A percentile compares a stretch with the other conserved stretches of the same genome.
These are phyloP conservation scores for Sacculina carcini DNA, from an alignment of 2,888 invertebrate species.

Conservation along the genomic window DNA sequence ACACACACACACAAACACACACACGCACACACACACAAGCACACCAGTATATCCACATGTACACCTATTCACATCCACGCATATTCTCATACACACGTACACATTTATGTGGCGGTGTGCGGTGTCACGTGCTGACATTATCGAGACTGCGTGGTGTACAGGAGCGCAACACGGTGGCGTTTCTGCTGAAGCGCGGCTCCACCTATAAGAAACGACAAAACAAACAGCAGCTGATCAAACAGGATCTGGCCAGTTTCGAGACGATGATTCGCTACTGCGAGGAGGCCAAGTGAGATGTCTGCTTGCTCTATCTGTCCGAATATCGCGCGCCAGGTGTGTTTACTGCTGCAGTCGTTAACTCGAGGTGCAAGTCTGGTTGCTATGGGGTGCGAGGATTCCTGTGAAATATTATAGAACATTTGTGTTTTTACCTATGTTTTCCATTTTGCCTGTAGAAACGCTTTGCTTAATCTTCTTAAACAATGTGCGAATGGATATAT, in stretches of 20 bases:
- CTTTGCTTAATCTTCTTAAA: conserved; percentile 10
- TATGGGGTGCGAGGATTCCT: too few species aligned
- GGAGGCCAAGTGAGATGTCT: conserved; percentile 33
- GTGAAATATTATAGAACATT: not conserved
- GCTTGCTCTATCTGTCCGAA: not conserved
- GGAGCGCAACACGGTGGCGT: conserved; percentile 56
- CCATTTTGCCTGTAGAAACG: not conserved
- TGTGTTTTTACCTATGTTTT: not conserved
- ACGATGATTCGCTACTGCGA: conserved; percentile 66
- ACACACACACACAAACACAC: too few species aligned
- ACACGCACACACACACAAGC: too few species aligned
- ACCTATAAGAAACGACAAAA: conserved; percentile 13
- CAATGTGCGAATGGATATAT: too few species aligned
- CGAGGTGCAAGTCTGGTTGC: not conserved
- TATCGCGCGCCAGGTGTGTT: not conserved
- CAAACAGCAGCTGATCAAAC: conserved; percentile 22
- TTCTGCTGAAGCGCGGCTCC: conserved; percentile 44
- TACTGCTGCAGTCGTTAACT: not conserved
- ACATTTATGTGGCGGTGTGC: too few species aligned
- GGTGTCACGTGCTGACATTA: too few species aligned
- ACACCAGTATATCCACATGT: too few species aligned
- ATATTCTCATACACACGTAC: too few species aligned
- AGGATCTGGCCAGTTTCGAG: conserved; percentile 46
- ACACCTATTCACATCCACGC: too few species aligned
- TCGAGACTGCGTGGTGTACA: too few species aligned